Evolutionary conservation across 2,113 vertebrate species (phyloP).

Genomic region (Paratilapia polleni): DNA sequence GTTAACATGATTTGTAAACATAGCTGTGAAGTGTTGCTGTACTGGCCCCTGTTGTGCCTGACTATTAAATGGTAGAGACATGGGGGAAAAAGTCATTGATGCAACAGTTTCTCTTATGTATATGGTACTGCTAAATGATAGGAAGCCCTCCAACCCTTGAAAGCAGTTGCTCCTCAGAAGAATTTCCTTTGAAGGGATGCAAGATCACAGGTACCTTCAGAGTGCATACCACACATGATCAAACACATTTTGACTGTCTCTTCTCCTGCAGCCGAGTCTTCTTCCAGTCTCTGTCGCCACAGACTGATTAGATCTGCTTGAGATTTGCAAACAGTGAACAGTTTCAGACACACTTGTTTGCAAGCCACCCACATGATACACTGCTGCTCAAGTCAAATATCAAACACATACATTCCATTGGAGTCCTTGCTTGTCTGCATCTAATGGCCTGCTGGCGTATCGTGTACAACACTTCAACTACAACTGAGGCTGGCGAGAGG

Average conservation of each 20-base stretch:
- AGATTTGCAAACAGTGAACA: slow-evolving; percentile 74
- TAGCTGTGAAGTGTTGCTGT: slow-evolving; percentile 36
- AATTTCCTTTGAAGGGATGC: slow-evolving; percentile 61
- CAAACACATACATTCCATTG: slow-evolving; percentile 57
- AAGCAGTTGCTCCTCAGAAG: slow-evolving; percentile 50
- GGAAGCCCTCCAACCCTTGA: slow-evolving; percentile 19
- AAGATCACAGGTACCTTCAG: slow-evolving; percentile 82
- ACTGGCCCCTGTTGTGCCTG: background rate
- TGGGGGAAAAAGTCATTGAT: background rate
- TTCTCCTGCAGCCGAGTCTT: slow-evolving; percentile 79
- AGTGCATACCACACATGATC: slow-evolving; percentile 85
- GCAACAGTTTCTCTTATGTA: slow-evolving; percentile 26
- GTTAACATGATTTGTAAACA: slow-evolving; percentile 59
- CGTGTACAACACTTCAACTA: slow-evolving; percentile 20
- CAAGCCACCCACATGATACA: slow-evolving; percentile 59
- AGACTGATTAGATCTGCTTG: slow-evolving; percentile 87
- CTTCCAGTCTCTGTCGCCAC: slow-evolving; percentile 76
- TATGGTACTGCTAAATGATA: slow-evolving; percentile 36
- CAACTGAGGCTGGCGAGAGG: background rate
- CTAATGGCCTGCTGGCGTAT: slow-evolving; percentile 32
- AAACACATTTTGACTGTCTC: slow-evolving; percentile 70
- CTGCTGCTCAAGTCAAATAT: slow-evolving; percentile 62
- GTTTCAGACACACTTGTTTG: slow-evolving; percentile 65
- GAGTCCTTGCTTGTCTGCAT: slow-evolving; percentile 37
- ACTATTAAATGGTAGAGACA: slow-evolving; percentile 1